These are phyloP conservation scores for Bombus picipes DNA, from an alignment of 1,140 invertebrate genomes.

Conservation along the genomic window DNA sequence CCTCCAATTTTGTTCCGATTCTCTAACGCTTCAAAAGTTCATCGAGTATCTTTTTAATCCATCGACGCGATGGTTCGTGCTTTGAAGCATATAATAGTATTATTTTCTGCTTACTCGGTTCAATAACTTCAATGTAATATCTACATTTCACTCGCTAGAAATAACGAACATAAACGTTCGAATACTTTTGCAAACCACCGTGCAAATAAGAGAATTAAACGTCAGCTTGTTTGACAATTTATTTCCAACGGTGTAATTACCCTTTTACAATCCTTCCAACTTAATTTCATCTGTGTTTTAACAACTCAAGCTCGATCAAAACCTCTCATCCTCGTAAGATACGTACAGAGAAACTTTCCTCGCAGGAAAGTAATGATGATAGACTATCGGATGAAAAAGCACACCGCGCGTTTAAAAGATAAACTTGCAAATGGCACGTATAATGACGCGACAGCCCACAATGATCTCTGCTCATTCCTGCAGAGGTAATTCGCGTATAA, in stretches of 20 bases:
- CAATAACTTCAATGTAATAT: too few relatives aligned
- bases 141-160: too few relatives aligned
- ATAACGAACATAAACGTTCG: too few relatives aligned
- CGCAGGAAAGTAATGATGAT: not conserved
- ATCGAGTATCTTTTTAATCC: too few relatives aligned
- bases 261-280: not conserved
- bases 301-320: not conserved
- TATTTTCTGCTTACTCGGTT: too few relatives aligned
- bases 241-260: not conserved
- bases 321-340: too few relatives aligned
- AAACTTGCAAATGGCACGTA: slow-evolving; percentile 26
- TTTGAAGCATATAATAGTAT: too few relatives aligned
- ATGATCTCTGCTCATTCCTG: not conserved
- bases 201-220: not conserved
- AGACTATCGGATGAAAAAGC: slow-evolving; percentile 4
- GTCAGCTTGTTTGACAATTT: not conserved
- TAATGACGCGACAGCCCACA: slow-evolving; percentile 6
- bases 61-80: too few relatives aligned
- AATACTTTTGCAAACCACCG: not conserved
- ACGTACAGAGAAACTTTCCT: not conserved
- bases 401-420: slow-evolving; percentile 17
- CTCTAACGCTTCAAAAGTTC: not conserved
- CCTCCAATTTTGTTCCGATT: not conserved
- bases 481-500: slow-evolving; percentile 32
- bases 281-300: not conserved